Conservation (phyloP, 2,797 vertebrate genomes). For the Gymnoscopelus microlampas region DNA sequence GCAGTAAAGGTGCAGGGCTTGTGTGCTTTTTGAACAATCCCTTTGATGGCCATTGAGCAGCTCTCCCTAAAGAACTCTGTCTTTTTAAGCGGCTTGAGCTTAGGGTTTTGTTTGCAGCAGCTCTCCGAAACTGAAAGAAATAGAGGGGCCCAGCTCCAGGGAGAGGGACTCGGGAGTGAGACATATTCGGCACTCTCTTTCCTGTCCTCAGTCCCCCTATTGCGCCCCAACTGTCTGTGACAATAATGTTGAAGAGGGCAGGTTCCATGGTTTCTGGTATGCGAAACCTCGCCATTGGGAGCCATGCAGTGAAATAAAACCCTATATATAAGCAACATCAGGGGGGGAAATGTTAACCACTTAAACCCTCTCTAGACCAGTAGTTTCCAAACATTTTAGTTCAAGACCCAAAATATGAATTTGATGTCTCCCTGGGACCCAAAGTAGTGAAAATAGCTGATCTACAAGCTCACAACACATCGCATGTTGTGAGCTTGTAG, state of each 20-base stretch:
- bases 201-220: conserved; percentile 53
- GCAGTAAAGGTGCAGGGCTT: conserved; percentile 54
- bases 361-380: too few species aligned
- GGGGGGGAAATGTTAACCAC: too few species aligned
- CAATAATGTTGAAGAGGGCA: conserved; percentile 67
- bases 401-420: too few species aligned
- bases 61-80: conserved; percentile 43
- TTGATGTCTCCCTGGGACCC: too few species aligned
- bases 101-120: conserved; percentile 68
- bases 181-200: conserved; percentile 49
- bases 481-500: too few species aligned
- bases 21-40: conserved; percentile 57
- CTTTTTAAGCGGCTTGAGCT: conserved; percentile 66
- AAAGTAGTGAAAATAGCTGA: too few species aligned
- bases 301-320: too few species aligned
- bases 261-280: conserved; percentile 60
- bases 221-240: conserved; percentile 69
- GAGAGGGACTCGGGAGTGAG: conserved; percentile 39
- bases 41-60: conserved; percentile 72
- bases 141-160: conserved; percentile 63
- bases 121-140: conserved; percentile 55
- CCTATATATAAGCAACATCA: too few species aligned
- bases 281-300: conserved; percentile 46
- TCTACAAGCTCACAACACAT: too few species aligned
- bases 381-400: too few species aligned